Conservation (phyloP, 1,140 invertebrate species). For the Brachionus sp. region DNA sequence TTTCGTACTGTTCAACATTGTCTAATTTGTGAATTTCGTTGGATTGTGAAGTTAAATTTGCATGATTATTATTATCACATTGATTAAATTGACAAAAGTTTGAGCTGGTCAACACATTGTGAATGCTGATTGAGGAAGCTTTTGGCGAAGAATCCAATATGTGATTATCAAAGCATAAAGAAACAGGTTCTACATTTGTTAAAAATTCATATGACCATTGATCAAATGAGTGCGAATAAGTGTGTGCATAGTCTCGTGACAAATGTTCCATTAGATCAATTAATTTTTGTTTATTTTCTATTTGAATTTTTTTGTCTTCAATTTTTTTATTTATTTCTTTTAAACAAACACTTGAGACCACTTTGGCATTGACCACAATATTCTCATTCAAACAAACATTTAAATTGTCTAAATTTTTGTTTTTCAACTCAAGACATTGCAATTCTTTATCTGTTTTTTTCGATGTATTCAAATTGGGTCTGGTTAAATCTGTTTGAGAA, state of each 20-base stretch:
- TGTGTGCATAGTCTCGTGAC: background rate
- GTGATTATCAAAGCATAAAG: background rate
- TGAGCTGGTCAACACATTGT: background rate
- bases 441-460: background rate
- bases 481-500: background rate
- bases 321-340: background rate
- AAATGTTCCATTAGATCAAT: background rate
- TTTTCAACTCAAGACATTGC: background rate
- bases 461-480: constrained; percentile 28
- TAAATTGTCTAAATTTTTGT: background rate
- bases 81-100: constrained; percentile 34
- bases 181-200: background rate
- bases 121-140: background rate
- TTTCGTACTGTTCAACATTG: constrained; percentile 12
- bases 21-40: background rate
- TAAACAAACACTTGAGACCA: background rate
- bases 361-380: constrained; percentile 18
- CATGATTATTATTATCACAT: background rate
- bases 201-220: constrained; percentile 20
- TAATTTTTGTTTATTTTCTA: constrained; percentile 22
- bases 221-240: background rate
- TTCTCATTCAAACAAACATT: constrained; percentile 7
- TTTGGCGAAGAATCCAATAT: background rate
- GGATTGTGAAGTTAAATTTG: background rate
- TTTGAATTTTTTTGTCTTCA: background rate